Percentiles rank a stretch among this genome's conserved stretches.
phyloP scores from a whole-genome alignment of 2,113 vertebrate genomes.

The Cercopithecus mona region DNA sequence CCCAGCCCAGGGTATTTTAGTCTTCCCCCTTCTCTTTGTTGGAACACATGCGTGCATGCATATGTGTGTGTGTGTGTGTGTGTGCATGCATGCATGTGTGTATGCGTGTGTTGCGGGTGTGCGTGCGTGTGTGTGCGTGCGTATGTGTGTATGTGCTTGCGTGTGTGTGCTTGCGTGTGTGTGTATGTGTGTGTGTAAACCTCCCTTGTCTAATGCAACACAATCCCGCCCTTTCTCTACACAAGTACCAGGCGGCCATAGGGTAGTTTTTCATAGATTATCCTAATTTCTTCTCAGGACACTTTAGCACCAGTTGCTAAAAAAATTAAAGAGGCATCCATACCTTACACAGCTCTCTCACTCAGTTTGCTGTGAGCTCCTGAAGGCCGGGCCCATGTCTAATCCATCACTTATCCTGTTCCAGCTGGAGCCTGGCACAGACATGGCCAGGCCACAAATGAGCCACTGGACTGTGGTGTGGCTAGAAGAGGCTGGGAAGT shows the following conservation, averaged over 20 bases:
- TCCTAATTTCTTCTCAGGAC: not conserved
- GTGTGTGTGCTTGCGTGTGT: not conserved
- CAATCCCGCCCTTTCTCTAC: not conserved
- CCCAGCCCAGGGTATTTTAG: not conserved
- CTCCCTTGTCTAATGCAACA: not conserved
- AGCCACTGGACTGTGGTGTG: not conserved
- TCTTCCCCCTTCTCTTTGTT: not conserved
- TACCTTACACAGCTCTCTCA: not conserved
- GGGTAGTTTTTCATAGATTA: not conserved
- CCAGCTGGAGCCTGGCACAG: not conserved
- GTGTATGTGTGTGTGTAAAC: not conserved
- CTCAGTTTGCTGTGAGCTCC: not conserved
- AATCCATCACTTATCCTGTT: not conserved
- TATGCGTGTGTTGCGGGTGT: too few species aligned
- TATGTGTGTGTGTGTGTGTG: too few species aligned
- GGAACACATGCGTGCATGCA: not conserved
- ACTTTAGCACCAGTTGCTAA: not conserved
- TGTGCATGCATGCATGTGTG: not conserved
- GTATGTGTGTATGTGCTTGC: too few species aligned
- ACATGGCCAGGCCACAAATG: not conserved
- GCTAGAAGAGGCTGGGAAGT: not conserved
- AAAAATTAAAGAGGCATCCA: not conserved
- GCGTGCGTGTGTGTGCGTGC: too few species aligned
- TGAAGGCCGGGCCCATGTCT: not conserved
- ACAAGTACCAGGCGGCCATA: not conserved